A percentile compares a stretch with the other conserved stretches of the same genome.
These are phyloP conservation scores for Leptinotarsa lineolata DNA, from an alignment of 1,140 invertebrate species.

Conservation along the genomic window DNA sequence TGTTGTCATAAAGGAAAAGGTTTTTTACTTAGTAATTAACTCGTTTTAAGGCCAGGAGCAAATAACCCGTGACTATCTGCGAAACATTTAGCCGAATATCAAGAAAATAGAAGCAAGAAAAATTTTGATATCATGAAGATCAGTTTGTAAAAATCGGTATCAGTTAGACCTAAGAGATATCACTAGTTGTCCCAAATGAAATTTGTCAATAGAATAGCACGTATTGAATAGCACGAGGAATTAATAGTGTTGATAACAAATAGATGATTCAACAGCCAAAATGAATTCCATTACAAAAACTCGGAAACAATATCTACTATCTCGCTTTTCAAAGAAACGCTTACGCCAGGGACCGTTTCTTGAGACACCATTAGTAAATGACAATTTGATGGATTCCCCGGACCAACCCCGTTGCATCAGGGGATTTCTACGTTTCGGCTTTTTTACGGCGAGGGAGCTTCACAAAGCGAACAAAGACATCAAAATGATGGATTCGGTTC, in stretches of 20 bases:
- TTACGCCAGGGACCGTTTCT: not conserved
- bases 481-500: conserved; percentile 58
- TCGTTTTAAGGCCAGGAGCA: no score
- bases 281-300: not conserved
- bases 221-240: no score
- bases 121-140: no score
- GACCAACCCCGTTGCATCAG: conserved; percentile 31
- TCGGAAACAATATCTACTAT: not conserved
- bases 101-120: no score
- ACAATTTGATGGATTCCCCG: conserved; percentile 30
- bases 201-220: no score
- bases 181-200: no score
- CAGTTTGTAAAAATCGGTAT: no score
- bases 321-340: not conserved
- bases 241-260: not conserved
- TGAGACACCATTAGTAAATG: conserved; percentile 31
- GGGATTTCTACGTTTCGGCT: conserved; percentile 31
- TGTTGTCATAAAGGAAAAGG: no score
- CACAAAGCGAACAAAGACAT: conserved; percentile 56
- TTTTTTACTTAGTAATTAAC: no score
- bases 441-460: conserved; percentile 28
- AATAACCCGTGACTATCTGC: no score
- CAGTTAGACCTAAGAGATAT: no score
- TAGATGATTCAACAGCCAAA: conserved; percentile 10
- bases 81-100: no score